A percentile compares a stretch with the other conserved stretches of the same genome.
Conservation (phyloP, 2,888 invertebrate species). For the Galerucella pusilla region DNA sequence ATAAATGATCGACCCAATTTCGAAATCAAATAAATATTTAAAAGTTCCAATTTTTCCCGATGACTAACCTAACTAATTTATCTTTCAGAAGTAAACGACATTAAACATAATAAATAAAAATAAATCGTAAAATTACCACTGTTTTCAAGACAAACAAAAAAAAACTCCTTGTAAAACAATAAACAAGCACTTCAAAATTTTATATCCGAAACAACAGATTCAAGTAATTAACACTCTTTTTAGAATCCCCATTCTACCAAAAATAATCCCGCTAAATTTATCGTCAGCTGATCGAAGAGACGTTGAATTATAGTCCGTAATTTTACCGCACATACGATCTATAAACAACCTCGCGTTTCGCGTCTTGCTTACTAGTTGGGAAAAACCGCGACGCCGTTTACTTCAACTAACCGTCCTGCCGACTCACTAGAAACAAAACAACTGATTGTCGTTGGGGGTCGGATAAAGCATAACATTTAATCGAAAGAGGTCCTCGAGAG, state of each 20-base stretch:
- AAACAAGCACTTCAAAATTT: slow-evolving; percentile 23
- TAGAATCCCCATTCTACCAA: slow-evolving; percentile 34
- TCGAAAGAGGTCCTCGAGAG: slow-evolving; percentile 34
- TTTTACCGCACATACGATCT: slow-evolving; percentile 28
- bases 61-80: background rate
- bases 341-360: slow-evolving; percentile 25
- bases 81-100: slow-evolving; percentile 28
- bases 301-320: slow-evolving; percentile 32
- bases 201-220: slow-evolving; percentile 28
- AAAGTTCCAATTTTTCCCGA: background rate
- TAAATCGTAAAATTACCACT: slow-evolving; percentile 25
- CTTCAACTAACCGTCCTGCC: slow-evolving; percentile 17
- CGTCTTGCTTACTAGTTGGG: slow-evolving; percentile 37
- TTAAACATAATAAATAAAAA: slow-evolving; percentile 17
- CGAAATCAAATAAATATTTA: slow-evolving; percentile 3
- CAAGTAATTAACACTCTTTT: slow-evolving; percentile 37
- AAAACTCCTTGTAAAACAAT: slow-evolving; percentile 9
- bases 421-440: slow-evolving; percentile 36
- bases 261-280: slow-evolving; percentile 57
- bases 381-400: slow-evolving; percentile 32
- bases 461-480: slow-evolving; percentile 39
- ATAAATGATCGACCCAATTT: background rate
- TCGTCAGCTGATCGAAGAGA: slow-evolving; percentile 37
- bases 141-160: slow-evolving; percentile 11
- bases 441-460: slow-evolving; percentile 35